Percentiles rank a stretch among this genome's conserved stretches.
Evolutionary conservation across 2,888 invertebrate species (phyloP).

Genomic region (Leucophenga montana): DNA sequence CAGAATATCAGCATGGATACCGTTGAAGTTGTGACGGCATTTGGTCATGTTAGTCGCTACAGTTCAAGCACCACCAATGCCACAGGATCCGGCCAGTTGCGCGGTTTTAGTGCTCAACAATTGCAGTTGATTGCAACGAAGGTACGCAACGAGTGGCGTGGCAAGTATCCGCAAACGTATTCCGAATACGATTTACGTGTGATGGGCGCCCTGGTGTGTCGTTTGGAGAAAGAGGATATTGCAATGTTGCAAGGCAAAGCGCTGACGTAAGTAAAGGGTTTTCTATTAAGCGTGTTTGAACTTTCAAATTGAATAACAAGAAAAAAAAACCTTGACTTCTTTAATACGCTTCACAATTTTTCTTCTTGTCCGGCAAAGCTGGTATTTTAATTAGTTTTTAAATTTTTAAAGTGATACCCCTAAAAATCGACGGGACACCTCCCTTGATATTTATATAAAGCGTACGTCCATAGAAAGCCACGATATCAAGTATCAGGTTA

Average conservation of each 20-base stretch:
- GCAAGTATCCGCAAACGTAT: slow-evolving; percentile 76
- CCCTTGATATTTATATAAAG: too few species aligned
- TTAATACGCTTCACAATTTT: too few species aligned
- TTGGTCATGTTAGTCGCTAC: slow-evolving; percentile 74
- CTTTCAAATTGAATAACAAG: too few species aligned
- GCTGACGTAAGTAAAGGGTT: slow-evolving; percentile 63
- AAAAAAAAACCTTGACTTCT: too few species aligned
- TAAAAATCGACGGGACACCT: too few species aligned
- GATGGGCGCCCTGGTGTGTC: slow-evolving; percentile 76
- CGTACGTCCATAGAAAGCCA: too few species aligned
- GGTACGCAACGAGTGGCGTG: slow-evolving; percentile 75
- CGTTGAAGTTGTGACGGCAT: slow-evolving; percentile 76
- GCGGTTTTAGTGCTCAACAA: slow-evolving; percentile 54
- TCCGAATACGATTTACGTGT: slow-evolving; percentile 76
- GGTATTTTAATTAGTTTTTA: too few species aligned
- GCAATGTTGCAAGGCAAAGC: slow-evolving; percentile 75
- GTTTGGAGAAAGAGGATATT: slow-evolving; percentile 76
- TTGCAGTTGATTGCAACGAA: slow-evolving; percentile 74
- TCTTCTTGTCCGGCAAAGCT: too few species aligned
- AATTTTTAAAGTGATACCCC: too few species aligned
- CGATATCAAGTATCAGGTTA: too few species aligned
- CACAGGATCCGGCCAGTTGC: not conserved
- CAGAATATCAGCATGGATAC: slow-evolving; percentile 75
- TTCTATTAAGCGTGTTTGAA: too few species aligned
- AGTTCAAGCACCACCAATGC: slow-evolving; percentile 50